phyloP scores from a whole-genome alignment of 2,113 vertebrate genomes.

The Bungarus multicinctus region DNA sequence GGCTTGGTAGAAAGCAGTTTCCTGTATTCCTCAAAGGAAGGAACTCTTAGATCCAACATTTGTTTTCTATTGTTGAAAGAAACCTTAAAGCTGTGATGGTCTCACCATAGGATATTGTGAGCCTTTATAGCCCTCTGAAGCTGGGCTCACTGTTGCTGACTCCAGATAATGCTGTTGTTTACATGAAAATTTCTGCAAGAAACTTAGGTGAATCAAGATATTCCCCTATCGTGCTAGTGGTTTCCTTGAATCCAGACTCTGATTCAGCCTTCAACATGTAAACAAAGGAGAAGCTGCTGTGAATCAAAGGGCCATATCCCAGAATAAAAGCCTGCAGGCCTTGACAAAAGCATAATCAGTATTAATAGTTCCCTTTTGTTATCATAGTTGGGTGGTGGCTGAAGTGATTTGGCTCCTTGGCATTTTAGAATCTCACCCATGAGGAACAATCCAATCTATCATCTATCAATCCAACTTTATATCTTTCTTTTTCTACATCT shows the following conservation, averaged over 20 bases:
- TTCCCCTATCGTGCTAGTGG: neutral
- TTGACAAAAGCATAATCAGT: neutral
- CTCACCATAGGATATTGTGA: neutral
- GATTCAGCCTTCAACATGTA: constrained; percentile 5
- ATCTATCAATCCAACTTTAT: neutral
- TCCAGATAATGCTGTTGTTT: constrained; percentile 11
- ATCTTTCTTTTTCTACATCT: neutral
- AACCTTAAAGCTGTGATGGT: neutral
- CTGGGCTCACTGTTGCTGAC: neutral
- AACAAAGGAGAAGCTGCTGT: neutral
- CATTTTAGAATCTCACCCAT: neutral
- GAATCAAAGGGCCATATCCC: neutral
- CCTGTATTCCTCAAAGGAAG: neutral
- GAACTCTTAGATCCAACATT: neutral
- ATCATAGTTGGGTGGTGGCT: neutral
- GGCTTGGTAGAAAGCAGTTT: neutral
- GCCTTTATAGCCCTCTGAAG: neutral
- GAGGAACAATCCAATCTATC: neutral
- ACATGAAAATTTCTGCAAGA: neutral
- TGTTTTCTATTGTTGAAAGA: neutral
- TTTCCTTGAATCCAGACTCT: constrained; percentile 7
- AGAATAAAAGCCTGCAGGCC: neutral
- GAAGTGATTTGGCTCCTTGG: neutral
- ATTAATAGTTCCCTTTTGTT: neutral
- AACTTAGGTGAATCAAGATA: constrained; percentile 2